Base-by-base conservation (phyloP, 2,113 vertebrate species). In the Channa maculata region DNA sequence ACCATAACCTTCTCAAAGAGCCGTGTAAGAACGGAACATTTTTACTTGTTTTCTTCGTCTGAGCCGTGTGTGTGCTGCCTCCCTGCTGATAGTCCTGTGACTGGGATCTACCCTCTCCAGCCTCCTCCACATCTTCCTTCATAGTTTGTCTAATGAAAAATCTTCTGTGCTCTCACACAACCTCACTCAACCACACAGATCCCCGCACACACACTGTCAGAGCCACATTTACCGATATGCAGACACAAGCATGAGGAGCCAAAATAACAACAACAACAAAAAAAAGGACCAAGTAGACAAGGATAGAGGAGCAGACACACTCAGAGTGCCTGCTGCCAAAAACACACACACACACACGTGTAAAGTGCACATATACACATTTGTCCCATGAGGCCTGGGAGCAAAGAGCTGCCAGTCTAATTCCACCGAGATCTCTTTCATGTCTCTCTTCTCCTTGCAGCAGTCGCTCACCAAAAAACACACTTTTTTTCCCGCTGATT, bases 81-180 rank as follows among this genome's bases (percentile, higher is more conserved):
- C 75, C 81, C 83, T 86, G 78, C 86, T 89, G 87, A 92, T 76
- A 82, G 89, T 92, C 83, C 88, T 87, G 88, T 92, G 86, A 89
- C 85, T 66, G 43, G 36, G 39, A 60, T 75, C 71, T 82, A 73
- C 63, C 81, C 67, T 79, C 62, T 63, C 57, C 58, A 69, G 63
- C 71, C 79, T 83, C 74, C 82, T 75, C 63, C 59, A 39, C 68
- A 76, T 83, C 54, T 55, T 57, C 38, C 69, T 75, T 80, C 85
- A 85, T 86, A 85, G 79, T 87, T 84, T 77, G 59, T 65, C 69
- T 89, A 87, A 92, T 88, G 82, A 89, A 83, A 81, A 91, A 81
- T 84, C 79, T 81, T 84, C 71, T 84, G 81, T 53, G 38, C 46
- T 8, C 55, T 36, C 37, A 37, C 34, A 67, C 36, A 68, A 5